Conservation (phyloP, 2,113 vertebrate genomes). For the Nyctereutes procyonoides region DNA sequence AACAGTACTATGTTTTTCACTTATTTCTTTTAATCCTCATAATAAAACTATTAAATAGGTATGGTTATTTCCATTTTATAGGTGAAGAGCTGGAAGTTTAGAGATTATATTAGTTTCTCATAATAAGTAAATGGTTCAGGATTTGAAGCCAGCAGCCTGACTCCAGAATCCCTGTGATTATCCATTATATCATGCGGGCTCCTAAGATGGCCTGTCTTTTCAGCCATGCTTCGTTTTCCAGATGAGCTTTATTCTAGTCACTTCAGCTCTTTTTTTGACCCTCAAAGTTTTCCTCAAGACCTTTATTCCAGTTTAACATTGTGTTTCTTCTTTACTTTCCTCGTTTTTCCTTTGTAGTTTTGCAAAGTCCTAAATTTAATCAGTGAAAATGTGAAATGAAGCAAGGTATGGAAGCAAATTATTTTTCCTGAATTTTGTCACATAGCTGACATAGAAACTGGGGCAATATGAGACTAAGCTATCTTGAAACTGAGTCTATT, state of each 20-base stretch:
- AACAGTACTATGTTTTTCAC: not conserved
- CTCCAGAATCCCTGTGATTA: not conserved
- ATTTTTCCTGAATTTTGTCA: not conserved
- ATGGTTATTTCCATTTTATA: not conserved
- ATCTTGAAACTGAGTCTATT: not conserved
- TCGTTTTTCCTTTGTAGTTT: not conserved
- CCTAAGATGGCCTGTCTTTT: not conserved
- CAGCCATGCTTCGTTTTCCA: not conserved
- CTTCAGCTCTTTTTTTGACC: not conserved
- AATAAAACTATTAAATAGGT: not conserved
- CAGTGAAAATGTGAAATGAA: not conserved
- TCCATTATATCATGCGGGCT: accelerated
- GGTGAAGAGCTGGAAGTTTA: not conserved
- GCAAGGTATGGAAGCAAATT: not conserved
- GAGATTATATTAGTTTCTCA: not conserved
- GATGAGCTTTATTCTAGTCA: not conserved
- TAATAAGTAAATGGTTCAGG: not conserved
- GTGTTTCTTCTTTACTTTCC: not conserved
- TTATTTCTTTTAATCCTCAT: not conserved
- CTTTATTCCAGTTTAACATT: not conserved
- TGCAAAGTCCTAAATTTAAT: conserved; percentile 3
- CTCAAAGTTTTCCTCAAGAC: not conserved
- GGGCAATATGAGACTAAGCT: not conserved
- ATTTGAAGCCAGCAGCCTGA: not conserved
- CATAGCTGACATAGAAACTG: not conserved